A percentile compares a stretch with the other conserved stretches of the same genome.
Conservation (phyloP, 2,797 vertebrate species). For the Furcifer pardalis region DNA sequence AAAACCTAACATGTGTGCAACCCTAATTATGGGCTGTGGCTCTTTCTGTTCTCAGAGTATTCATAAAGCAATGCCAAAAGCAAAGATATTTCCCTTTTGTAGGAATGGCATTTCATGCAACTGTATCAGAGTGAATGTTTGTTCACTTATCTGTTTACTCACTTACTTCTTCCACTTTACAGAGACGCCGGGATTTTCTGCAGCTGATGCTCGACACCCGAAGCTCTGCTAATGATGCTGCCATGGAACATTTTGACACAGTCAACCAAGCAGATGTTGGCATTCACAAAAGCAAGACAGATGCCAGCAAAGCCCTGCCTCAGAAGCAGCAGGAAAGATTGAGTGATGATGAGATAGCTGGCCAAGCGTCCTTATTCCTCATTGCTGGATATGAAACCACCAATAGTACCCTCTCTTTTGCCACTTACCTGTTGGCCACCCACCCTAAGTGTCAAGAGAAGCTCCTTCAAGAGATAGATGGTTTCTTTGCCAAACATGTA, state of each 20-base stretch:
- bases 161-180: constrained; percentile 26
- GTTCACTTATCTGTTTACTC: not conserved
- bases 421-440: constrained; percentile 89
- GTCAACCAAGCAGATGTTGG: constrained; percentile 65
- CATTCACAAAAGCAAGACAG: accelerated
- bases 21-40: no score
- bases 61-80: not conserved
- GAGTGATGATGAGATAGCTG: constrained; percentile 89
- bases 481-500: constrained; percentile 85
- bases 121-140: not conserved
- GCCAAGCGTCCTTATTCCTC: constrained; percentile 91
- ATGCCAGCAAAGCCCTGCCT: not conserved
- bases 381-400: constrained; percentile 91
- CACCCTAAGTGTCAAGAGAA: constrained; percentile 84
- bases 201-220: constrained; percentile 89
- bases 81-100: not conserved
- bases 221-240: constrained; percentile 49
- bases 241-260: constrained; percentile 74
- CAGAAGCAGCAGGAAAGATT: constrained; percentile 73
- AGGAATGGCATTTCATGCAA: not conserved
- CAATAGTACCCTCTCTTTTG: constrained; percentile 87
- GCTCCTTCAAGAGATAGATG: constrained; percentile 86
- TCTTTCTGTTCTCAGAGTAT: not conserved
- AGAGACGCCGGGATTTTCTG: constrained; percentile 92
- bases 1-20: no score